Evolutionary conservation across 2,888 invertebrate genomes (phyloP).

Genomic region (Parasteatoda lunata): DNA sequence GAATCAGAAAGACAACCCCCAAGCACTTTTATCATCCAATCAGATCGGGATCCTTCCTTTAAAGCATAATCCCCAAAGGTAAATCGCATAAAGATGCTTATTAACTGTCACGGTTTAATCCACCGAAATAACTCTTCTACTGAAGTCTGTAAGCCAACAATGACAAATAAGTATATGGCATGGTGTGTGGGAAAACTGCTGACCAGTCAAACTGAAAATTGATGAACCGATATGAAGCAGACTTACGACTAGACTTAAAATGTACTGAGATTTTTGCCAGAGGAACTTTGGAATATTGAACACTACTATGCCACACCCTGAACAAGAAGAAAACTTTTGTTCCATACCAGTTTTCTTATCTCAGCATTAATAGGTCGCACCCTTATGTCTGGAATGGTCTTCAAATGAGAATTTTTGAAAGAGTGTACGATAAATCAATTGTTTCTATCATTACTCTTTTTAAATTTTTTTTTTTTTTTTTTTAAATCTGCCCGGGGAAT

Average conservation of each 20-base stretch:
- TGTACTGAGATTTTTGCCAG: conserved; percentile 1
- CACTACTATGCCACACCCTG: conserved; percentile 29
- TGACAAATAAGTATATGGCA: background rate
- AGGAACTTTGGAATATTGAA: conserved; percentile 11
- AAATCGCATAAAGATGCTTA: too few relatives aligned
- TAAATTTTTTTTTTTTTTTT: too few relatives aligned
- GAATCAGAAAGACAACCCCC: too few relatives aligned
- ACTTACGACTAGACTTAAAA: background rate
- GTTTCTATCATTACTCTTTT: background rate
- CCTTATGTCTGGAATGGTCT: conserved; percentile 21
- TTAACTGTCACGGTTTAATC: too few relatives aligned
- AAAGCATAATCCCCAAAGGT: too few relatives aligned
- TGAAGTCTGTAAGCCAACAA: background rate
- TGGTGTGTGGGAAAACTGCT: background rate
- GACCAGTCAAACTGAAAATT: conserved; percentile 6
- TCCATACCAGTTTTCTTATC: conserved; percentile 39
- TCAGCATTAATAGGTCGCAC: conserved; percentile 25
- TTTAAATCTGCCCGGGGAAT: too few relatives aligned
- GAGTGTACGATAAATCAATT: background rate
- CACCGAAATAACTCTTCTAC: background rate
- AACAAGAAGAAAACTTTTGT: conserved; percentile 12
- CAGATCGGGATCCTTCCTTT: too few relatives aligned
- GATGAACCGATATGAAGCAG: conserved; percentile 23
- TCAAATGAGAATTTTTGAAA: background rate
- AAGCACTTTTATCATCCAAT: too few relatives aligned